A percentile compares a stretch with the other conserved stretches of the same genome.
Conservation (phyloP, 2,797 vertebrate species). For the Iguana delicatissima region DNA sequence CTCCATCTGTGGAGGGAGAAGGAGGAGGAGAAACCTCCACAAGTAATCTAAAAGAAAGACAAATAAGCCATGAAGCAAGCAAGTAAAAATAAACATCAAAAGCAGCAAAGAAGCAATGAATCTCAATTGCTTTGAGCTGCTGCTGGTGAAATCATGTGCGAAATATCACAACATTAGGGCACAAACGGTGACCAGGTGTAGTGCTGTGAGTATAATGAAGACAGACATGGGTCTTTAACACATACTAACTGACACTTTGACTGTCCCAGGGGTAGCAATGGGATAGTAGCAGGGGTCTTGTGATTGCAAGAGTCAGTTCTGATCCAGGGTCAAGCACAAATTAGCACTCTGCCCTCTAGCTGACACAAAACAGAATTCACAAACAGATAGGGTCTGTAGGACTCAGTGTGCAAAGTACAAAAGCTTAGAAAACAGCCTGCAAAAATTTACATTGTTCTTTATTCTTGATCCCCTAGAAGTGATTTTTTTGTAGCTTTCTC, state of each 20-base stretch:
- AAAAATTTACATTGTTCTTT: neutral
- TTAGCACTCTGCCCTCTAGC: accelerated
- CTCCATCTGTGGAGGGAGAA: neutral
- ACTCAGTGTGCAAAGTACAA: accelerated
- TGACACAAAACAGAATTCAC: neutral
- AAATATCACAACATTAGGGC: slow-evolving; percentile 40
- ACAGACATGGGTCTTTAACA: slow-evolving; percentile 41
- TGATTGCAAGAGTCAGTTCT: neutral
- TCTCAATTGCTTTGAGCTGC: slow-evolving; percentile 43
- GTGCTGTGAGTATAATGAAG: slow-evolving; percentile 39
- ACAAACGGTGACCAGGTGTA: slow-evolving; percentile 23
- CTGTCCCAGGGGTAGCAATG: neutral
- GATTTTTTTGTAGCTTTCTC: slow-evolving; percentile 6
- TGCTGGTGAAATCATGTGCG: slow-evolving; percentile 48
- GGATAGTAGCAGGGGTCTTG: neutral
- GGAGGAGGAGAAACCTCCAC: neutral
- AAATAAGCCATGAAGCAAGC: neutral
- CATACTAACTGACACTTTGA: slow-evolving; percentile 44
- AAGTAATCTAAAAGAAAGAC: neutral
- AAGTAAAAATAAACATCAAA: neutral
- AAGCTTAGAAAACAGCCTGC: neutral
- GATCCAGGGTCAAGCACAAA: neutral
- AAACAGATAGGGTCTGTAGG: neutral
- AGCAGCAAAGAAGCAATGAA: slow-evolving; percentile 37
- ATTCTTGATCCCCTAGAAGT: neutral